A percentile compares a stretch with the other conserved stretches of the same genome.
phyloP scores from a whole-genome alignment of 2,797 vertebrate species.

The Tarsius wallacei region DNA sequence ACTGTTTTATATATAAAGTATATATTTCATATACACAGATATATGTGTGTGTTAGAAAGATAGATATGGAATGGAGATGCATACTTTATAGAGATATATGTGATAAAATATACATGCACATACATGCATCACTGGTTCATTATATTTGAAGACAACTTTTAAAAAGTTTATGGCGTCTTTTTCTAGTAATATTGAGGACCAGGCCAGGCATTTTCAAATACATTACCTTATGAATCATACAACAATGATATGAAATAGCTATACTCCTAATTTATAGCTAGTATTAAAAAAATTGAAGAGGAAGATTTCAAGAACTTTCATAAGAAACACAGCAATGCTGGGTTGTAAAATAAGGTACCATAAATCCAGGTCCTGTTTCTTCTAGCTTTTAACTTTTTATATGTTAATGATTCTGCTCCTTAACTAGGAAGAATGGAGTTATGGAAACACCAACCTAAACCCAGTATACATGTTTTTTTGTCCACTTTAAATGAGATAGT shows the following conservation, averaged over 20 bases:
- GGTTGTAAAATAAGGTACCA: not conserved
- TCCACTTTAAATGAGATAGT: not conserved
- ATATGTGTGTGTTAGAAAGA: not conserved
- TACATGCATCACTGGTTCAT: not conserved
- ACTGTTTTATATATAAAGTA: not conserved
- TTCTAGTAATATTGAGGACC: constrained; percentile 12
- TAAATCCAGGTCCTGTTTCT: not conserved
- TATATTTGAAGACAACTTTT: not conserved
- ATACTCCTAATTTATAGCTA: constrained; percentile 11
- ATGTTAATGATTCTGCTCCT: not conserved
- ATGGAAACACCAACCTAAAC: not conserved
- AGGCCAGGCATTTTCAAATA: not conserved
- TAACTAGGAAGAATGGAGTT: not conserved
- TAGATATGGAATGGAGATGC: not conserved
- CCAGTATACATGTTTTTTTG: not conserved
- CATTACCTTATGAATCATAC: not conserved
- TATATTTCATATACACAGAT: not conserved
- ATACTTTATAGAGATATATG: no score
- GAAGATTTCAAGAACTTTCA: constrained; percentile 33
- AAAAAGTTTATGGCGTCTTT: not conserved
- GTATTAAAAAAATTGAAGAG: not conserved
- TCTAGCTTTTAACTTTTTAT: constrained; percentile 24
- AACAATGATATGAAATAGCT: constrained; percentile 40
- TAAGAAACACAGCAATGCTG: not conserved
- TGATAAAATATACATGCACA: not conserved